Percentiles rank a stretch among this genome's conserved stretches.
Evolutionary conservation across 1,140 invertebrate species (phyloP).

Genomic region (Drosophila pallidifrons): DNA sequence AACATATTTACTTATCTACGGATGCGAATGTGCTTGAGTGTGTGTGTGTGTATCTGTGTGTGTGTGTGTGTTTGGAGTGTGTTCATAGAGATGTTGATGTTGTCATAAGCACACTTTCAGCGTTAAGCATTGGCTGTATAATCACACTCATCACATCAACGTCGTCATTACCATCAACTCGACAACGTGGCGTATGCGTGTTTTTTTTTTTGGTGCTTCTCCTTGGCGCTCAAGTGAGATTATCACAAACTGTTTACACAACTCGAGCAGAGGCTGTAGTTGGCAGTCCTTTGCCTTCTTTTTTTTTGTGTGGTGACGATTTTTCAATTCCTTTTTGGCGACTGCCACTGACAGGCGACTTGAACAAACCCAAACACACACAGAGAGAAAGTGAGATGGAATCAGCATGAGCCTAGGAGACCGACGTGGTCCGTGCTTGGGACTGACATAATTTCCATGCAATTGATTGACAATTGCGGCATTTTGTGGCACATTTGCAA

Average conservation of each 20-base stretch:
- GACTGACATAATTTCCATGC: constrained; percentile 77
- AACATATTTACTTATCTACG: constrained; percentile 23
- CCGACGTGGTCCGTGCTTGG: constrained; percentile 3
- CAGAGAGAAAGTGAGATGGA: neutral
- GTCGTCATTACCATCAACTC: constrained; percentile 66
- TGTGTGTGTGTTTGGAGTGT: constrained; percentile 33
- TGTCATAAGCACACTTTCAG: constrained; percentile 60
- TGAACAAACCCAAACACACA: constrained; percentile 36
- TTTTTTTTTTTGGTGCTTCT: neutral
- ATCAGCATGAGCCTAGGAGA: constrained; percentile 1
- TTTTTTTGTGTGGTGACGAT: constrained; percentile 25
- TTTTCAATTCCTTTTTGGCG: constrained; percentile 61
- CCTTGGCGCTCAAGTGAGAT: constrained; percentile 68
- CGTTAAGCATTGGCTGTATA: constrained; percentile 63
- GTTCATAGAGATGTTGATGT: constrained; percentile 27
- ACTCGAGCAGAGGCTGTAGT: constrained; percentile 47
- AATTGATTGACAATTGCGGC: constrained; percentile 82
- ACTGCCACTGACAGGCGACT: constrained; percentile 66
- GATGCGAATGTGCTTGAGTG: constrained; percentile 3
- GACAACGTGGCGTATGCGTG: constrained; percentile 41
- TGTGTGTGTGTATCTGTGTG: constrained; percentile 46
- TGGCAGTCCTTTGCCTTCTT: neutral
- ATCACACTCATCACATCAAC: constrained; percentile 72
- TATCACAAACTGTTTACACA: constrained; percentile 79
- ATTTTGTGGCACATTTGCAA: constrained; percentile 79